A percentile compares a stretch with the other conserved stretches of the same genome.
Evolutionary conservation across 2,888 invertebrate species (phyloP).

Genomic region (Drosophila pseudotakahashii): DNA sequence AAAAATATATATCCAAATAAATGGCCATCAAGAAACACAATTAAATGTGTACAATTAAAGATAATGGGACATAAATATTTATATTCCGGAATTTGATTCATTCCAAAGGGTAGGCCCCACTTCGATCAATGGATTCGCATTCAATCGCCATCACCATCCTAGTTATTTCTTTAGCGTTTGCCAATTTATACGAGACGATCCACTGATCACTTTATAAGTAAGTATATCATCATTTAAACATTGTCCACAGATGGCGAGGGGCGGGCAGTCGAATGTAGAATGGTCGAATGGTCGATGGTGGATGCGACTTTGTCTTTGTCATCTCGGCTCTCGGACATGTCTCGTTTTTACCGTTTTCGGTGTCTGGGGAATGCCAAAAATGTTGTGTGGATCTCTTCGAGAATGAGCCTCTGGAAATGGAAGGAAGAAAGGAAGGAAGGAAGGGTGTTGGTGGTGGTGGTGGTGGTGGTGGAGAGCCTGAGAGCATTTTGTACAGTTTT

Average conservation of each 20-base stretch:
- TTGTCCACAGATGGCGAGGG: constrained; percentile 19
- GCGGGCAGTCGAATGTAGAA: not conserved
- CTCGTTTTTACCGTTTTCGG: constrained; percentile 78
- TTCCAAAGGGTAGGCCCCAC: not conserved
- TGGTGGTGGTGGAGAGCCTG: constrained; percentile 6
- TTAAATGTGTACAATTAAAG: not conserved
- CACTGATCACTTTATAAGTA: constrained; percentile 72
- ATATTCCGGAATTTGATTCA: not conserved
- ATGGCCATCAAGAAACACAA: not conserved
- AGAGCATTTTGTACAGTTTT: constrained; percentile 73
- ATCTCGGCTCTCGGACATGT: constrained; percentile 42
- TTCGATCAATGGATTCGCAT: constrained; percentile 3
- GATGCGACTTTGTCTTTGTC: constrained; percentile 32
- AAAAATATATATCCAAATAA: too few species aligned
- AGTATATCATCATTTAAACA: constrained; percentile 73
- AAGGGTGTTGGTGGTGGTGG: not conserved
- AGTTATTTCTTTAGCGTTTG: constrained; percentile 12
- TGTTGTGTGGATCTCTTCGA: constrained; percentile 55
- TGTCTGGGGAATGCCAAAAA: constrained; percentile 71
- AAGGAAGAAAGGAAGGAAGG: too few species aligned
- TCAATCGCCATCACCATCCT: not conserved
- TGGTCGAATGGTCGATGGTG: too few species aligned
- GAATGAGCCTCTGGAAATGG: constrained; percentile 12
- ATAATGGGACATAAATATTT: not conserved
- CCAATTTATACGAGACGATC: constrained; percentile 39